Evolutionary conservation across 2,113 vertebrate genomes (phyloP).

Genomic region (Equus quagga): DNA sequence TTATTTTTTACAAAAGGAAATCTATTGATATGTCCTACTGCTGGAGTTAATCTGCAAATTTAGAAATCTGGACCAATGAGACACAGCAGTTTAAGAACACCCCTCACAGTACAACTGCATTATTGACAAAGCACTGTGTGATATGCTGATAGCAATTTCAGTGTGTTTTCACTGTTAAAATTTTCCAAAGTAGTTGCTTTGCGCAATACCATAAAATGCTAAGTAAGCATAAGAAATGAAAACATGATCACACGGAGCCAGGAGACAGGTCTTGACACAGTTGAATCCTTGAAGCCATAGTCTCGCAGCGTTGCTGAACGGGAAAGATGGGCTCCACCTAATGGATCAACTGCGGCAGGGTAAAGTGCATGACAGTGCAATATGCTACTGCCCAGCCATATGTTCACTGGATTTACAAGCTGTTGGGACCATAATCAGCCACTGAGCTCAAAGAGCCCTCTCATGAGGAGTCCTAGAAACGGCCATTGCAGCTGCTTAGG

Average conservation of each 20-base stretch:
- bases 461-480: slow-evolving; percentile 70
- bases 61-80: slow-evolving; percentile 42
- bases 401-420: slow-evolving; percentile 69
- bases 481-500: slow-evolving; percentile 24
- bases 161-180: slow-evolving; percentile 9
- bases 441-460: slow-evolving; percentile 65
- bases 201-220: slow-evolving; percentile 27
- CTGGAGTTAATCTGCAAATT: slow-evolving; percentile 30
- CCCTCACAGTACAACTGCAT: neutral
- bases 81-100: slow-evolving; percentile 26
- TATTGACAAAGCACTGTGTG: neutral
- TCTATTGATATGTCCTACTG: neutral
- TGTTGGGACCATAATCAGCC: slow-evolving; percentile 61
- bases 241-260: neutral
- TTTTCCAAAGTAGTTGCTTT: slow-evolving; percentile 28
- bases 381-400: slow-evolving; percentile 59
- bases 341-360: neutral
- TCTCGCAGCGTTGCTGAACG: neutral
- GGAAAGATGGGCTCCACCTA: slow-evolving; percentile 38
- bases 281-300: neutral
- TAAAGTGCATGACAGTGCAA: slow-evolving; percentile 58
- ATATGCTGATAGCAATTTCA: slow-evolving; percentile 12
- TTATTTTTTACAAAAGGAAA: slow-evolving; percentile 31
- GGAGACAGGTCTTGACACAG: slow-evolving; percentile 4
- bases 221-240: slow-evolving; percentile 27